Base-by-base conservation (phyloP, 2,113 vertebrate genomes). In the Damaliscus lunatus region DNA sequence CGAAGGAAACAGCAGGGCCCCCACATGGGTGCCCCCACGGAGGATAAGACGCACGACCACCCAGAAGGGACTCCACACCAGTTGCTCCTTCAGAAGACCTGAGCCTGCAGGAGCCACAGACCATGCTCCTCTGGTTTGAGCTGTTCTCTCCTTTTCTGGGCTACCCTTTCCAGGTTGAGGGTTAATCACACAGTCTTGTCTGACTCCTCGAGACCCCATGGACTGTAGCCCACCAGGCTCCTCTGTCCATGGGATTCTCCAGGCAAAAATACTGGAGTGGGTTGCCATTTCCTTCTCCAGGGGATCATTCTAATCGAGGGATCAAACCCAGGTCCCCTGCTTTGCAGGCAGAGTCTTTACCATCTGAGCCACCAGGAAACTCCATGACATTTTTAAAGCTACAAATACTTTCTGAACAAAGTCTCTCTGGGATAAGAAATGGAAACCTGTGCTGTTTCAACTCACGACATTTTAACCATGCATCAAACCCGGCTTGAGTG, bases 11-110 rank as follows among this genome's bases (percentile, higher is more conserved):
- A 4, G 21, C 23, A 36, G 40, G 87, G 27, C 48, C 19, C 21
- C 82, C 19, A 5, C 5, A 0, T 0, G 3, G 29, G 25, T 0
- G 16, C 33, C 52, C 10, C 0, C 1, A 1, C 1, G 2, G 53
- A 27, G n/a, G 74, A 0, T 23, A 43, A 64, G 53, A 4, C 16
- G 31, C 43, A 23, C 7, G 0, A 7, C 25, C 21, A 17, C 78
- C 21, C 19, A 0, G 9, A 40, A 48, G 43, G 84, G 64, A 14
- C 1, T 10, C 52, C 33, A 2, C 23, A 0, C 31, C 3, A 3
- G 10, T 1, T 2, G n/a, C 33, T 21, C 31, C 80, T 74, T 19
- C 57, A 9, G 8, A 21, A 62, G 48, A 31, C 74, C 48, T 50
- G 52, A 1, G 19, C 23, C 67, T 48, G 2, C 48, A 14, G 74